phyloP scores from a whole-genome alignment of 2,888 invertebrate genomes.

The Cetonia aurata region DNA sequence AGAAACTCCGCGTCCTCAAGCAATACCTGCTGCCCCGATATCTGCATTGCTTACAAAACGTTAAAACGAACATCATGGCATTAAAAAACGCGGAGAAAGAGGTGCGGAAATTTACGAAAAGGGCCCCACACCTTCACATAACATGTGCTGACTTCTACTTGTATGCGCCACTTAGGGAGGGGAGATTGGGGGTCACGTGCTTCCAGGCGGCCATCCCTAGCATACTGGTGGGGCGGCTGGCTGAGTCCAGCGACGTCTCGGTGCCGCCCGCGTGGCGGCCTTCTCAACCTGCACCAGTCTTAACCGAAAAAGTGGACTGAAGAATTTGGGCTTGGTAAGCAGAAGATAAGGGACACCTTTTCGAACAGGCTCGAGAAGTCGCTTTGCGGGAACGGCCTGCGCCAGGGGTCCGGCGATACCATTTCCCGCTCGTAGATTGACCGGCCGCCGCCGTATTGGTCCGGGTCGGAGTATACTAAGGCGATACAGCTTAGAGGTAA shows the following conservation, averaged over 20 bases:
- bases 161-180: conserved; percentile 48
- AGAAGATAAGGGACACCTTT: too few species aligned
- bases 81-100: conserved; percentile 57
- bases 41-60: conserved; percentile 59
- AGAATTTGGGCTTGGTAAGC: too few species aligned
- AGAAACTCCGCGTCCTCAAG: conserved; percentile 59
- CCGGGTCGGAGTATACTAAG: conserved; percentile 52
- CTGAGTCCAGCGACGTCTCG: not conserved
- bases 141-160: conserved; percentile 48
- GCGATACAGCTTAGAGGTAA: conserved; percentile 55
- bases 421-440: conserved; percentile 40
- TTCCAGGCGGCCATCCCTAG: conserved; percentile 47
- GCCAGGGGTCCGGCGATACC: too few species aligned
- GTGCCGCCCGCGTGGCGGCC: not conserved
- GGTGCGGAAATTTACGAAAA: conserved; percentile 55
- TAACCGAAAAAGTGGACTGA: too few species aligned
- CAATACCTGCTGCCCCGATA: conserved; percentile 57
- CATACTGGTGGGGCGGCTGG: conserved; percentile 6
- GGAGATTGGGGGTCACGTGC: conserved; percentile 54
- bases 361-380: too few species aligned
- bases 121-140: conserved; percentile 55
- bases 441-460: conserved; percentile 52
- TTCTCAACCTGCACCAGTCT: too few species aligned
- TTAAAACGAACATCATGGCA: conserved; percentile 42
- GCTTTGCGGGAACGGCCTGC: too few species aligned